Conservation (phyloP, 2,113 vertebrate species). For the Neomonachus schauinslandi region DNA sequence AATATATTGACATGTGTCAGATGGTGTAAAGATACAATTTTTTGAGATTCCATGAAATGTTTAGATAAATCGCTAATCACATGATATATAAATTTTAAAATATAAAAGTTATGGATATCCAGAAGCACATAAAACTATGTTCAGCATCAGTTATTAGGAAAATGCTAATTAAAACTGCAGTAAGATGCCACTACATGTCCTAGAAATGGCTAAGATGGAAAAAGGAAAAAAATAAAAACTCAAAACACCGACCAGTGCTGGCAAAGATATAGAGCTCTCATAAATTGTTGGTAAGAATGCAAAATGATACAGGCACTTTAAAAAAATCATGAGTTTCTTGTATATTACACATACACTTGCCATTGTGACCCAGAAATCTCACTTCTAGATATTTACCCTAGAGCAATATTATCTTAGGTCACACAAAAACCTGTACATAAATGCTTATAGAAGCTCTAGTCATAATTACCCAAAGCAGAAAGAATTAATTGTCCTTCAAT, state of each 20-base stretch:
- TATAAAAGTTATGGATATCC: background rate
- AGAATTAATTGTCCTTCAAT: background rate
- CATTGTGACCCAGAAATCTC: background rate
- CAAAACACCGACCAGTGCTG: background rate
- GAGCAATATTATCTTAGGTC: background rate
- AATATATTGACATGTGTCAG: background rate
- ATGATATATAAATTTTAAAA: background rate
- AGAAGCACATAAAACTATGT: background rate
- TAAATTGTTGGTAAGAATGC: background rate
- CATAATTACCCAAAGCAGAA: background rate
- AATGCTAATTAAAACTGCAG: background rate
- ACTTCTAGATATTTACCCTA: background rate
- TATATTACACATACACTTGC: background rate
- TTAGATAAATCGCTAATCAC: background rate
- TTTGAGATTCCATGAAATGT: background rate
- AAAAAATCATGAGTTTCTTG: background rate
- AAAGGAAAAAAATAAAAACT: background rate
- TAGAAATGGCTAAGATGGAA: background rate
- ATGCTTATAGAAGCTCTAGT: background rate
- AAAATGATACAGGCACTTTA: background rate
- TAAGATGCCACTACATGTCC: background rate
- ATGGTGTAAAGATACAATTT: background rate
- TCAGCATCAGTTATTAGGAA: background rate
- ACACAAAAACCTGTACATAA: background rate
- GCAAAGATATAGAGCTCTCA: background rate